A percentile compares a stretch with the other conserved stretches of the same genome.
Conservation (phyloP, 1,140 invertebrate species). For the Drusus annulatus region DNA sequence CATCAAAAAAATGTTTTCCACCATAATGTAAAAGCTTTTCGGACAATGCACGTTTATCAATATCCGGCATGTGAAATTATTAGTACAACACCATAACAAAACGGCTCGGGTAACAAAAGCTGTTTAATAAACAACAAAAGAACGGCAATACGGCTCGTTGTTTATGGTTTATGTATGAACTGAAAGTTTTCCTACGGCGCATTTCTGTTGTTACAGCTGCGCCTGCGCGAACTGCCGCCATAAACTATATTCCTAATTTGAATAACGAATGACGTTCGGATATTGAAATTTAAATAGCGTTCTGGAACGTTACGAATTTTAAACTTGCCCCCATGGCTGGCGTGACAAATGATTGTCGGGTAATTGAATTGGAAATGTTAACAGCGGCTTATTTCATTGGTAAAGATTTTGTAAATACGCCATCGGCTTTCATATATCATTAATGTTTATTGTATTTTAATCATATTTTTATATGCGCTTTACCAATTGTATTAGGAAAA, state of each 20-base stretch:
- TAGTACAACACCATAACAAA: neutral
- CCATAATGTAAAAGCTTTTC: neutral
- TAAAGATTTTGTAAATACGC: neutral
- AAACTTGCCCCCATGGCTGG: conserved; percentile 13
- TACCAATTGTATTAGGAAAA: no score
- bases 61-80: neutral
- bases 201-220: conserved; percentile 29
- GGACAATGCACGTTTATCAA: neutral
- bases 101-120: neutral
- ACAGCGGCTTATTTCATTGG: neutral
- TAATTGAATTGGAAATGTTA: conserved; percentile 21
- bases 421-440: neutral
- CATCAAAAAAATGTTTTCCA: no score
- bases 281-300: conserved; percentile 36
- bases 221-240: conserved; percentile 2
- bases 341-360: conserved; percentile 19
- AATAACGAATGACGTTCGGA: conserved; percentile 39
- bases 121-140: neutral
- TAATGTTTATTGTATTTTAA: no score
- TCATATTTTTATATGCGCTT: no score
- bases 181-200: neutral
- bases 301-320: conserved; percentile 28
- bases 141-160: neutral
- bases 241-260: conserved; percentile 36
- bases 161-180: conserved; percentile 1